phyloP scores from a whole-genome alignment of 2,888 invertebrate species.

The Xestia xanthographa region DNA sequence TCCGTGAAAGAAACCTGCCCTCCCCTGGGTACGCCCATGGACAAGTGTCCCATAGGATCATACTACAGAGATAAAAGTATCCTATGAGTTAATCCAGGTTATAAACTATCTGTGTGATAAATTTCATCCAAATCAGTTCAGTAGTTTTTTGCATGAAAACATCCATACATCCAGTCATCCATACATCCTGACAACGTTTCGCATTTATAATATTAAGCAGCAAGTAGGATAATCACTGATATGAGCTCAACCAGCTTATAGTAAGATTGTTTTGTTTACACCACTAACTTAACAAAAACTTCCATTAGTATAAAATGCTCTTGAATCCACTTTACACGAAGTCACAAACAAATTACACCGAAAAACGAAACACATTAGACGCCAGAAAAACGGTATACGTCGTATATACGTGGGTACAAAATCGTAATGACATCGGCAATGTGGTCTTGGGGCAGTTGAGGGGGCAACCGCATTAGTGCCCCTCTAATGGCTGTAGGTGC shows the following conservation, averaged over 20 bases:
- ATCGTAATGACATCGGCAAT: constrained; percentile 74
- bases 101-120: no score
- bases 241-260: not conserved
- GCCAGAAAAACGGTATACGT: constrained; percentile 43
- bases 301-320: constrained; percentile 12
- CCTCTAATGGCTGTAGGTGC: constrained; percentile 84
- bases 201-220: no score
- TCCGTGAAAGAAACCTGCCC: no score
- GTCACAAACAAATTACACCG: constrained; percentile 48
- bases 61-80: no score
- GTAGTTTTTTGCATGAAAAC: no score
- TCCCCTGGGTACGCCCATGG: no score
- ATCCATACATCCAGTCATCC: no score
- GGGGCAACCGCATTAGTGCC: constrained; percentile 81
- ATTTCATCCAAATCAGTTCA: no score
- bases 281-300: not conserved
- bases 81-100: no score
- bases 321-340: constrained; percentile 26
- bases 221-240: not conserved
- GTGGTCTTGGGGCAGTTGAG: constrained; percentile 73
- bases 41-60: no score
- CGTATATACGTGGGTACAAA: constrained; percentile 60
- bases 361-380: constrained; percentile 56
- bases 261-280: not conserved
- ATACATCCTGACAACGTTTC: no score